Conservation (phyloP, 1,140 invertebrate species). For the Trialeurodes vaporariorum region DNA sequence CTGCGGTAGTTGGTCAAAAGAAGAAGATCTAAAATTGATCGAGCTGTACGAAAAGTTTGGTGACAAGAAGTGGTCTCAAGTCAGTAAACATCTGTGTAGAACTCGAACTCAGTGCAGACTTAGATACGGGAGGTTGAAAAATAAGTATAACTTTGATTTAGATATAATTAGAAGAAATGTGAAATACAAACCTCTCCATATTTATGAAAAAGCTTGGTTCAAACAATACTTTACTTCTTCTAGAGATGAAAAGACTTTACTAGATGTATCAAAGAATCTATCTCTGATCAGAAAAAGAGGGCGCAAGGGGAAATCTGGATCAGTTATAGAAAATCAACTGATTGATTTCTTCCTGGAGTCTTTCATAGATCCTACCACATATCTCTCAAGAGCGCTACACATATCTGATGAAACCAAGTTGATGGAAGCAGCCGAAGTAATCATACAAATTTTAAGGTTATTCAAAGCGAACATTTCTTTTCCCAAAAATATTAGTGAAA, state of each 20-base stretch:
- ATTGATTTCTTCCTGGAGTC: neutral
- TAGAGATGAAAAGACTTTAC: neutral
- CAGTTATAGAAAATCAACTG: neutral
- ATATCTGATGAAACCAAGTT: neutral
- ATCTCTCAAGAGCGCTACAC: neutral
- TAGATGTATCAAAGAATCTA: neutral
- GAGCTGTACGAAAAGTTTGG: constrained; percentile 8
- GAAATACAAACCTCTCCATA: neutral
- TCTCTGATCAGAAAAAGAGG: neutral
- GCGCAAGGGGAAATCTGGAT: neutral
- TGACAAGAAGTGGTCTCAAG: constrained; percentile 10
- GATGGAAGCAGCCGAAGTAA: neutral
- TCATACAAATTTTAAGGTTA: neutral
- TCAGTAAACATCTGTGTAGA: constrained; percentile 10
- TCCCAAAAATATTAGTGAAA: neutral
- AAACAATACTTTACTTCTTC: neutral
- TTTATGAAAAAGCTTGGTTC: neutral
- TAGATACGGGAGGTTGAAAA: constrained; percentile 10
- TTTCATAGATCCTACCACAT: neutral
- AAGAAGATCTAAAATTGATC: constrained; percentile 12
- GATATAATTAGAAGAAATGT: neutral
- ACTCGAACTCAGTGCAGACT: constrained; percentile 12
- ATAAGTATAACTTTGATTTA: neutral
- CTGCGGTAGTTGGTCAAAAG: constrained; percentile 7
- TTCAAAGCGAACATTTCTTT: neutral